A percentile compares a stretch with the other conserved stretches of the same genome.
Evolutionary conservation across 2,888 invertebrate genomes (phyloP).

Genomic region (Hemithea aestivaria): DNA sequence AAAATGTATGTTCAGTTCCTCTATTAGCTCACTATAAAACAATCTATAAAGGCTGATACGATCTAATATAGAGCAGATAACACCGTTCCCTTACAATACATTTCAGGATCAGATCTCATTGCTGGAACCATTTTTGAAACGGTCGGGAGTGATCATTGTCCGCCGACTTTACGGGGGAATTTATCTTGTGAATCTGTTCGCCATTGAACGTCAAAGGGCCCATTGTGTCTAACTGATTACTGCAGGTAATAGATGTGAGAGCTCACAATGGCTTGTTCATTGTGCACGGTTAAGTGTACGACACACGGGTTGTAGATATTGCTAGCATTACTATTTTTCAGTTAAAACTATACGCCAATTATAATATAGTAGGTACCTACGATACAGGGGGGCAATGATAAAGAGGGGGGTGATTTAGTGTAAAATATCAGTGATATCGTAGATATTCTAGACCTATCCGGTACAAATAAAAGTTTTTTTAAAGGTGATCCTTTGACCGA

Average conservation of each 20-base stretch:
- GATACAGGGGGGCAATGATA: no score
- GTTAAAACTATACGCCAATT: neutral
- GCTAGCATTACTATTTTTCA: neutral
- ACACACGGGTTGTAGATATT: constrained; percentile 6
- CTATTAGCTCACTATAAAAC: no score
- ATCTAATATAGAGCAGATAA: constrained; percentile 2
- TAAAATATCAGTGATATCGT: no score
- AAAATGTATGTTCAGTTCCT: no score
- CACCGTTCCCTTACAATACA: constrained; percentile 15
- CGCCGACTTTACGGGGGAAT: constrained; percentile 37
- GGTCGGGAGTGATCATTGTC: constrained; percentile 30
- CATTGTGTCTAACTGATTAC: constrained; percentile 68
- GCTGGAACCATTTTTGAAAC: constrained; percentile 30
- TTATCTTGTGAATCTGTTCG: constrained; percentile 60
- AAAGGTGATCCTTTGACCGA: no score
- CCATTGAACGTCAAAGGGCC: constrained; percentile 52
- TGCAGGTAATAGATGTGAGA: constrained; percentile 64
- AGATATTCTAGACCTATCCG: no score
- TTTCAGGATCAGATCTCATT: constrained; percentile 20
- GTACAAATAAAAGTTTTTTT: no score
- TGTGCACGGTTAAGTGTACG: constrained; percentile 25
- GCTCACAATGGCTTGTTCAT: constrained; percentile 49
- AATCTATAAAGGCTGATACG: no score
- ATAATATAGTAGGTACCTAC: no score
- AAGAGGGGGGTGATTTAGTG: no score